Base-by-base conservation (phyloP, 2,888 invertebrate genomes). In the Ryuthela nishihirai region DNA sequence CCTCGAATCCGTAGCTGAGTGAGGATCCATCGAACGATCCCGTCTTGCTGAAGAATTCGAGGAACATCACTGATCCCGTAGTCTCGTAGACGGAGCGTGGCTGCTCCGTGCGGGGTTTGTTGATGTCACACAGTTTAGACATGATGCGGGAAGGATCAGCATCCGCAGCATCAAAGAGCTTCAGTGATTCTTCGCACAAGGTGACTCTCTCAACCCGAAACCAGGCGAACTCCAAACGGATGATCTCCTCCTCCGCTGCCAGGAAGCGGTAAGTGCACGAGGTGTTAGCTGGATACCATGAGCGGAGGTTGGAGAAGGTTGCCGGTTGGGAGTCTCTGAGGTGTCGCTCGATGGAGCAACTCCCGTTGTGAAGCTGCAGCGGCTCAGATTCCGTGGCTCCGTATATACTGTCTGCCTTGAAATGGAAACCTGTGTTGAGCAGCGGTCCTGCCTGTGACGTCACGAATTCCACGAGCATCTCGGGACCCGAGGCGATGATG, bases 11-110 rank as follows among this genome's bases (percentile, higher is more conserved):
- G 45, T 65, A 67, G 41, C 65, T 64, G 9, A 93, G 78, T 0
- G 91, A 91, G 15, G 90, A 90, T 80, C 91, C 92, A 62, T 90
- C 89, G 69, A 92, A 91, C 65, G 90, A 90, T 9, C 93, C 92
- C 1, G 91, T 90, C 72, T 89, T 90, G 75, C 91, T 92, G 70
- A 48, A 40, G 42, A 67, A 67, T 36, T 64, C 55, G 9, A 67
- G 52, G n/a, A 66, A 59, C 6, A 67, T 52, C 1, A 53, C 54
- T 9, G 64, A 62, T 7, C 64, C 64, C 7, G 62, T 53, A n/a
- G 59, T 65, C 17, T 59, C 64, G 32, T 64, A 67, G 4, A 52
- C 41, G 18, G 63, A 48, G n/a, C 54, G 29, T 1, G 60, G 60
- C 10, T 54, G 60, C 23, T 60, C 60, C 1, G 60, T 60, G 9